Evolutionary conservation across 2,113 vertebrate genomes (phyloP).

Genomic region (Siphamia tubifer): DNA sequence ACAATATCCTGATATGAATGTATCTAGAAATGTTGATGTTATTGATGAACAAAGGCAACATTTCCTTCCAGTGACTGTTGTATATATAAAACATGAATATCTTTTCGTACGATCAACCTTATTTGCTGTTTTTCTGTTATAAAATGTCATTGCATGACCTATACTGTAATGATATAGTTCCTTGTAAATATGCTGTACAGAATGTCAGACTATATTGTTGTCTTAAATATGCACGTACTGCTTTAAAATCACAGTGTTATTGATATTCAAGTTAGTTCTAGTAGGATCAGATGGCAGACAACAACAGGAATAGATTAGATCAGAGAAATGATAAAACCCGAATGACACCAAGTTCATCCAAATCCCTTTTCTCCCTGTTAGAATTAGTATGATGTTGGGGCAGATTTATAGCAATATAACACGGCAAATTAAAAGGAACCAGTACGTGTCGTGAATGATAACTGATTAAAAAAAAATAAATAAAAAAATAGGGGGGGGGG

Average conservation of each 20-base stretch:
- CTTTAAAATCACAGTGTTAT: background rate
- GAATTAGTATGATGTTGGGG: slow-evolving; percentile 42
- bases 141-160: too few relatives aligned
- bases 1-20: too few relatives aligned
- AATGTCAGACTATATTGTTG: slow-evolving; percentile 17
- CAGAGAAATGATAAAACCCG: slow-evolving; percentile 32
- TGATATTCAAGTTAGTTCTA: slow-evolving; percentile 24
- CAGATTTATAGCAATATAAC: slow-evolving; percentile 66
- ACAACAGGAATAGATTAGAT: slow-evolving; percentile 48
- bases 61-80: too few relatives aligned
- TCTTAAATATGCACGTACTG: slow-evolving; percentile 4
- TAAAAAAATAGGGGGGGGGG: too few relatives aligned
- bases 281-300: slow-evolving; percentile 29
- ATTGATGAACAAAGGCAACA: too few relatives aligned
- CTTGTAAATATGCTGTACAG: slow-evolving; percentile 1
- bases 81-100: too few relatives aligned
- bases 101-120: too few relatives aligned
- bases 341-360: slow-evolving; percentile 33
- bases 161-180: slow-evolving; percentile 15
- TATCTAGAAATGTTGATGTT: too few relatives aligned
- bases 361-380: slow-evolving; percentile 47
- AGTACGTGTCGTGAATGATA: slow-evolving; percentile 62
- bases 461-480: slow-evolving; percentile 5
- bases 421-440: slow-evolving; percentile 58
- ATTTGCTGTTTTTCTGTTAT: too few relatives aligned